These are phyloP conservation scores for Apeira syringaria DNA, from an alignment of 2,888 invertebrate species.

Conservation along the genomic window DNA sequence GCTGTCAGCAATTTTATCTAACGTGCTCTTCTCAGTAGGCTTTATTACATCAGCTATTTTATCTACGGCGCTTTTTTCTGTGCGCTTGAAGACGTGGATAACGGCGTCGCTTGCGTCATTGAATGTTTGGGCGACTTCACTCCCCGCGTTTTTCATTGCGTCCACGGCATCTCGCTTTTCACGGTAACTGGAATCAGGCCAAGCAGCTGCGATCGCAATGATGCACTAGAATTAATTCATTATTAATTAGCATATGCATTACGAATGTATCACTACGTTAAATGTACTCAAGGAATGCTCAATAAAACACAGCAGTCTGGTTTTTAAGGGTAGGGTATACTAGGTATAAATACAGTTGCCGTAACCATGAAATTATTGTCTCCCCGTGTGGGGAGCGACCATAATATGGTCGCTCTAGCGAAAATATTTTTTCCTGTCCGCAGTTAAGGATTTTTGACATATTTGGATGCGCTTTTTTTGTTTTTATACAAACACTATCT, in stretches of 20 bases:
- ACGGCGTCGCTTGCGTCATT: constrained; percentile 67
- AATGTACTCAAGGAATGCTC: constrained; percentile 6
- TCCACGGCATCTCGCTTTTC: constrained; percentile 68
- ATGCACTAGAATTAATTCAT: constrained; percentile 42
- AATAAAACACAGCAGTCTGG: no score
- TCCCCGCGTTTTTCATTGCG: constrained; percentile 66
- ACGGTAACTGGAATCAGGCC: constrained; percentile 44
- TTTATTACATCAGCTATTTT: constrained; percentile 56
- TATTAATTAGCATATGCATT: constrained; percentile 11
- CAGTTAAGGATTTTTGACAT: no score
- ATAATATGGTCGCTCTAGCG: no score
- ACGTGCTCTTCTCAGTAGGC: constrained; percentile 64
- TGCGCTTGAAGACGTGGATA: constrained; percentile 69
- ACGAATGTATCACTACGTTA: constrained; percentile 4
- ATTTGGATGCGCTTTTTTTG: no score
- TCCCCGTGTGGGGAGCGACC: no score
- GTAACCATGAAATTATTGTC: no score
- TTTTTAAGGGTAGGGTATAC: no score
- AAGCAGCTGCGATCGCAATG: constrained; percentile 41
- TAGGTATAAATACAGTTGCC: no score
- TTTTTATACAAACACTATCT: no score
- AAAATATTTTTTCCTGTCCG: no score
- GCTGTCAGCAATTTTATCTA: constrained; percentile 63
- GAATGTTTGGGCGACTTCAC: constrained; percentile 59
- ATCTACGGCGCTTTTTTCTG: constrained; percentile 61